Evolutionary conservation across 2,888 invertebrate species (phyloP).

Genomic region (Ochropleura leucogaster): DNA sequence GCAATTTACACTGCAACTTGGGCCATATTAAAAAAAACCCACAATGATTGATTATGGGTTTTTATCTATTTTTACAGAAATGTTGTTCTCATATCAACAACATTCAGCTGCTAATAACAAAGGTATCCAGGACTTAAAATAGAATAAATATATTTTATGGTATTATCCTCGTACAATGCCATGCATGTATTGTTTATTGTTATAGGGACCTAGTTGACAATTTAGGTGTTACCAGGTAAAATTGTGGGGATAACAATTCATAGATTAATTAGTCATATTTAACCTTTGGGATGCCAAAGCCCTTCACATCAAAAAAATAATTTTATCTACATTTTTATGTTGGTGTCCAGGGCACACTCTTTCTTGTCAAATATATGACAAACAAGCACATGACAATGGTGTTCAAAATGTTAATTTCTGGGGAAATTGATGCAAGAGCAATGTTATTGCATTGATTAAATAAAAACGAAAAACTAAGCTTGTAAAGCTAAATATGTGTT

Average conservation of each 20-base stretch:
- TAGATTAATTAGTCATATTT: not conserved
- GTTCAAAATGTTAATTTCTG: not conserved
- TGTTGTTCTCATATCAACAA: constrained; percentile 9
- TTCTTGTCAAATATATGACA: too few relatives aligned
- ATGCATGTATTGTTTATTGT: constrained; percentile 22
- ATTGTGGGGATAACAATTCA: not conserved
- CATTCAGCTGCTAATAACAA: constrained; percentile 8
- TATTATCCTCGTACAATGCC: constrained; percentile 9
- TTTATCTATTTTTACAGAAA: constrained; percentile 17
- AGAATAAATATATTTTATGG: constrained; percentile 3
- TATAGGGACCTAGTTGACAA: constrained; percentile 3
- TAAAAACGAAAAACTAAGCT: not conserved
- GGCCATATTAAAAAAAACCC: constrained; percentile 17
- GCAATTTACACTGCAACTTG: too few relatives aligned
- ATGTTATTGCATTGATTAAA: not conserved
- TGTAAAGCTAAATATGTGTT: not conserved
- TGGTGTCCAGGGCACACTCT: too few relatives aligned
- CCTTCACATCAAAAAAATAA: too few relatives aligned
- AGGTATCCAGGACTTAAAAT: constrained; percentile 5
- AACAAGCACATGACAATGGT: too few relatives aligned
- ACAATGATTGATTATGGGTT: not conserved
- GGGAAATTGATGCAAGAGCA: not conserved
- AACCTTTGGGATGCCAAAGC: too few relatives aligned
- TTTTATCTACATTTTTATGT: too few relatives aligned
- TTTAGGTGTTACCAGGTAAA: constrained; percentile 12